Percentiles rank a stretch among this genome's conserved stretches.
These are phyloP conservation scores for Nestor notabilis DNA, from an alignment of 2,113 vertebrate genomes.

Conservation along the genomic window DNA sequence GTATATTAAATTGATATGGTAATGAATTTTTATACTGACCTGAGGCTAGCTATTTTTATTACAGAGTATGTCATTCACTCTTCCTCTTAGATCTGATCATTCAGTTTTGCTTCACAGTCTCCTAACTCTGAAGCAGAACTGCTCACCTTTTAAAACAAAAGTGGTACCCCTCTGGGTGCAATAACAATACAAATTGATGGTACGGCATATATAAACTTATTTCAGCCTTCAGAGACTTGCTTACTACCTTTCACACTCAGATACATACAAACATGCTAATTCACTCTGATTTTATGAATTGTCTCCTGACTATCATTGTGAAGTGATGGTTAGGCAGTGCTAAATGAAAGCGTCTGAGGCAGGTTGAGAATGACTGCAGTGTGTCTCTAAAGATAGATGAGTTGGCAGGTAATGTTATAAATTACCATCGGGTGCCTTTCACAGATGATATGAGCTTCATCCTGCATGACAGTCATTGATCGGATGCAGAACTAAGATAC, in stretches of 20 bases:
- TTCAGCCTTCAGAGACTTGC: conserved; percentile 17
- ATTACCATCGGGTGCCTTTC: conserved; percentile 75
- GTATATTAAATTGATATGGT: not conserved
- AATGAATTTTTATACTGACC: conserved; percentile 34
- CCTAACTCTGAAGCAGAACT: conserved; percentile 25
- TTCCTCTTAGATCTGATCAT: not conserved
- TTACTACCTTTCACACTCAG: conserved; percentile 26
- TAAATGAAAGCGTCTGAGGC: conserved; percentile 60
- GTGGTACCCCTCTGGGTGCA: conserved; percentile 1
- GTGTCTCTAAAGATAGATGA: conserved; percentile 74
- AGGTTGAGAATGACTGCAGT: conserved; percentile 43
- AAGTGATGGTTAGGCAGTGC: conserved; percentile 32
- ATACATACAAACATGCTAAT: conserved; percentile 31
- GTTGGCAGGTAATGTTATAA: conserved; percentile 71
- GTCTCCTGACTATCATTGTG: conserved; percentile 5
- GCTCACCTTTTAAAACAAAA: conserved; percentile 47
- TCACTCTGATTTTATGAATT: conserved; percentile 60
- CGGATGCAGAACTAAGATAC: conserved; percentile 55
- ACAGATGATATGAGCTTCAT: conserved; percentile 62
- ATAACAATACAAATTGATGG: conserved; percentile 26
- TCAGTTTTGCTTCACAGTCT: conserved; percentile 47
- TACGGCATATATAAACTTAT: conserved; percentile 26
- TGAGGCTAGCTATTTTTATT: conserved; percentile 27
- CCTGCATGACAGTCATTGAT: conserved; percentile 76
- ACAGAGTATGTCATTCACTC: not conserved